phyloP scores from a whole-genome alignment of 1,140 invertebrate genomes.

The Monochamus saltuarius region DNA sequence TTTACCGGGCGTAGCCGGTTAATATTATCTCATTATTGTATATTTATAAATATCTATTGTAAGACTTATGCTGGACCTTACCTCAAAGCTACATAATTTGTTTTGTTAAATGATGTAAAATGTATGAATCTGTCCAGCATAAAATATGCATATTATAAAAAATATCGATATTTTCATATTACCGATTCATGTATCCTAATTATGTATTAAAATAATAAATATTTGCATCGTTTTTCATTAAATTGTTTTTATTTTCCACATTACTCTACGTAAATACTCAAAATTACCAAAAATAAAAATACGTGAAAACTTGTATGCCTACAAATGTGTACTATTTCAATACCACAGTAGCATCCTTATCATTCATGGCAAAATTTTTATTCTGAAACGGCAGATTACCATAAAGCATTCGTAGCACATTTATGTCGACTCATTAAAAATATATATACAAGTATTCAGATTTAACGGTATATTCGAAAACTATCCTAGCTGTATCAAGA shows the following conservation, averaged over 20 bases:
- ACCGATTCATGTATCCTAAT: conserved; percentile 53
- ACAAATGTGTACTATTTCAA: not conserved
- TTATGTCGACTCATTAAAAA: too few relatives aligned
- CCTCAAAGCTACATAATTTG: conserved; percentile 22
- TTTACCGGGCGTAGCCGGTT: conserved; percentile 27
- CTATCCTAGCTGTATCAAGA: too few relatives aligned
- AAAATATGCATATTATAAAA: conserved; percentile 38
- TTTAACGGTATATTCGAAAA: too few relatives aligned
- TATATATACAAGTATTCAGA: too few relatives aligned
- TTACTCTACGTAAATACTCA: not conserved
- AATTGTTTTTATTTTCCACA: conserved; percentile 23
- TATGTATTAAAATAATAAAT: conserved; percentile 50
- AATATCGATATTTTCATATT: conserved; percentile 53
- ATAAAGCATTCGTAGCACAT: too few relatives aligned
- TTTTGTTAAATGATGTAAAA: conserved; percentile 14
- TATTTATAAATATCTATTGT: conserved; percentile 39
- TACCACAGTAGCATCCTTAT: not conserved
- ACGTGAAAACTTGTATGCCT: too few relatives aligned
- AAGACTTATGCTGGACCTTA: conserved; percentile 36
- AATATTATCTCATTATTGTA: conserved; percentile 43
- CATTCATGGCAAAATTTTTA: too few relatives aligned
- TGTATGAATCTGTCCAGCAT: conserved; percentile 36
- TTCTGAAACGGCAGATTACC: too few relatives aligned
- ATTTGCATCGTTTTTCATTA: conserved; percentile 49
- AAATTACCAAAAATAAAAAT: not conserved